A percentile compares a stretch with the other conserved stretches of the same genome.
phyloP scores from a whole-genome alignment of 2,888 invertebrate genomes.

The Anthrax anthrax region DNA sequence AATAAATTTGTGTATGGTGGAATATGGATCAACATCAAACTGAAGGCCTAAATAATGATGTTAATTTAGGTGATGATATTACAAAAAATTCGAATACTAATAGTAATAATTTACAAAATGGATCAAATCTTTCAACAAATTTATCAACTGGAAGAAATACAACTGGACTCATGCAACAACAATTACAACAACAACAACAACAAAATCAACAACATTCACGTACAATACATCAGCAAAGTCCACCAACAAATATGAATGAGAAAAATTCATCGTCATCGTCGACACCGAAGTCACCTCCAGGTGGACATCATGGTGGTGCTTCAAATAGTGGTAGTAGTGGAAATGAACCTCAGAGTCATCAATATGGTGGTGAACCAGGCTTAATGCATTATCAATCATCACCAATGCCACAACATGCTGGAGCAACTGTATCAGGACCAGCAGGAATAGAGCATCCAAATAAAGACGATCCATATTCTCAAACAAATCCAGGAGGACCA shows the following conservation, averaged over 20 bases:
- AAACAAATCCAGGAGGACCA: slow-evolving; percentile 13
- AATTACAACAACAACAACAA: slow-evolving; percentile 17
- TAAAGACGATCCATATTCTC: slow-evolving; percentile 24
- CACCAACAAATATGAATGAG: slow-evolving; percentile 12
- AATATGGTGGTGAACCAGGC: slow-evolving; percentile 6
- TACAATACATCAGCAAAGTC: slow-evolving; percentile 18
- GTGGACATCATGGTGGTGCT: slow-evolving; percentile 3
- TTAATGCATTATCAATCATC: slow-evolving; percentile 12
- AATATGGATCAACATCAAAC: slow-evolving; percentile 21
- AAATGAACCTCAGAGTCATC: slow-evolving; percentile 8
- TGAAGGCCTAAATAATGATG: slow-evolving; percentile 17
- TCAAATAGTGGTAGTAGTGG: slow-evolving; percentile 5
- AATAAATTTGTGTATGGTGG: background rate
- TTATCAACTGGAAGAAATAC: slow-evolving; percentile 5
- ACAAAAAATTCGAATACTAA: slow-evolving; percentile 11
- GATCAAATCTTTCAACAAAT: slow-evolving; percentile 14
- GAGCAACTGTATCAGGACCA: slow-evolving; percentile 23
- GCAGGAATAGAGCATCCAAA: slow-evolving; percentile 24
- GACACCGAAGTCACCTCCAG: slow-evolving; percentile 11
- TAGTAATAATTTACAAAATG: slow-evolving; percentile 15
- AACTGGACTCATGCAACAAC: slow-evolving; percentile 20
- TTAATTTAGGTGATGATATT: slow-evolving; percentile 9
- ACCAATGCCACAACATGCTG: slow-evolving; percentile 19
- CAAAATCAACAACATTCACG: slow-evolving; percentile 14
- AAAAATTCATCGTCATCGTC: slow-evolving; percentile 2